Percentiles rank a stretch among this genome's conserved stretches.
phyloP scores from a whole-genome alignment of 2,113 vertebrate species.

The Vimba vimba region DNA sequence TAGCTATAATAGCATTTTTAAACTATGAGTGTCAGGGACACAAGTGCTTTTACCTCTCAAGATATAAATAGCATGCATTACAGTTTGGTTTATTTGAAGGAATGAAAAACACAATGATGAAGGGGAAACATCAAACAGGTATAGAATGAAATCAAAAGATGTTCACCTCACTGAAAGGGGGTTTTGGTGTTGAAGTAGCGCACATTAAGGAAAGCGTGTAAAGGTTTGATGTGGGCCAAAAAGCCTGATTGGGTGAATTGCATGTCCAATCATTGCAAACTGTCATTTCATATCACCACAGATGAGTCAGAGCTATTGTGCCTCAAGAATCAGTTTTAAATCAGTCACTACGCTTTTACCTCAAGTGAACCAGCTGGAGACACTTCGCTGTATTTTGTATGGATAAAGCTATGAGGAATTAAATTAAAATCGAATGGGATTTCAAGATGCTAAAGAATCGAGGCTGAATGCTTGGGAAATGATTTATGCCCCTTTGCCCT shows the following conservation, averaged over 20 bases:
- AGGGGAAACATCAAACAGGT: conserved; percentile 19
- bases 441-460: neutral
- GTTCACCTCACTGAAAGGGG: conserved; percentile 10
- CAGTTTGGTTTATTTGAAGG: neutral
- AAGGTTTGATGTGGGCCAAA: conserved; percentile 41
- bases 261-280: conserved; percentile 41
- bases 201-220: conserved; percentile 21
- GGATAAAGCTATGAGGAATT: neutral
- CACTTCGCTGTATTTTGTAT: neutral
- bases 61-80: neutral
- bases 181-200: neutral
- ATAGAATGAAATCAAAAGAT: neutral
- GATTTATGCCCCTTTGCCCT: neutral
- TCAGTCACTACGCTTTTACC: conserved; percentile 44
- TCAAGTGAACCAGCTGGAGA: conserved; percentile 37
- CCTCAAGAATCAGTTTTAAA: conserved; percentile 14
- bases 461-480: conserved; percentile 10
- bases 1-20: neutral
- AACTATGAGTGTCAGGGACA: neutral
- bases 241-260: conserved; percentile 29
- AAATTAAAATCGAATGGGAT: neutral
- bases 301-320: conserved; percentile 18
- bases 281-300: conserved; percentile 53
- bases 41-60: neutral
- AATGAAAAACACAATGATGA: conserved; percentile 1